Conservation (phyloP, 2,797 vertebrate genomes). For the Chelon auratus region DNA sequence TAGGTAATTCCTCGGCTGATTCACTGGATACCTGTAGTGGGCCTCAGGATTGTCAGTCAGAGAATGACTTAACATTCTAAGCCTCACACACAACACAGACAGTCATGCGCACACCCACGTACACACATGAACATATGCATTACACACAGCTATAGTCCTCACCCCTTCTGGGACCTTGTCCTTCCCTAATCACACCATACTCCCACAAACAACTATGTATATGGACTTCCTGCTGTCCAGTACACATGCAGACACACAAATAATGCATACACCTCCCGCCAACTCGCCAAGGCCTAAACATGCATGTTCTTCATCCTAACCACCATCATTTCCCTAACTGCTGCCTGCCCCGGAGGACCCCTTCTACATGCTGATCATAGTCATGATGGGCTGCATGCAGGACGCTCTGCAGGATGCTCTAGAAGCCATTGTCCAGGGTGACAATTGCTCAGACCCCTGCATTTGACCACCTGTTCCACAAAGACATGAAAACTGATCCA, state of each 20-base stretch:
- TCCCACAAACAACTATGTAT: slow-evolving; percentile 9
- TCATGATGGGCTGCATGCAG: slow-evolving; percentile 60
- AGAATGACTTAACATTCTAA: background rate
- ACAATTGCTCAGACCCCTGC: slow-evolving; percentile 14
- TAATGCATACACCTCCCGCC: slow-evolving; percentile 37
- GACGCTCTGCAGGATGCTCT: slow-evolving; percentile 24
- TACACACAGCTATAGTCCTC: slow-evolving; percentile 51
- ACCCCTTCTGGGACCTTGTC: slow-evolving; percentile 28
- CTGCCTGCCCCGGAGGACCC: slow-evolving; percentile 47
- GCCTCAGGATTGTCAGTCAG: slow-evolving; percentile 26
- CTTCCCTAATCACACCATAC: slow-evolving; percentile 58
- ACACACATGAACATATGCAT: slow-evolving; percentile 41
- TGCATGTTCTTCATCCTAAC: slow-evolving; percentile 62
- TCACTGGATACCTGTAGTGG: slow-evolving; percentile 49
- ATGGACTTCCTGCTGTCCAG: slow-evolving; percentile 18
- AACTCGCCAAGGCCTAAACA: slow-evolving; percentile 50
- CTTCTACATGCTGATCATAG: slow-evolving; percentile 66
- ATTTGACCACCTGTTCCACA: slow-evolving; percentile 3
- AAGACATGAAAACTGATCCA: background rate
- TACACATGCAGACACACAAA: slow-evolving; percentile 41
- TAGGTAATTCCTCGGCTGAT: slow-evolving; percentile 62
- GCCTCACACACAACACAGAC: slow-evolving; percentile 21
- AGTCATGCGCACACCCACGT: slow-evolving; percentile 18
- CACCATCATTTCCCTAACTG: slow-evolving; percentile 79
- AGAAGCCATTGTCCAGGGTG: slow-evolving; percentile 4